Base-by-base conservation (phyloP, 2,888 invertebrate genomes). In the Pantelozetes paolii region DNA sequence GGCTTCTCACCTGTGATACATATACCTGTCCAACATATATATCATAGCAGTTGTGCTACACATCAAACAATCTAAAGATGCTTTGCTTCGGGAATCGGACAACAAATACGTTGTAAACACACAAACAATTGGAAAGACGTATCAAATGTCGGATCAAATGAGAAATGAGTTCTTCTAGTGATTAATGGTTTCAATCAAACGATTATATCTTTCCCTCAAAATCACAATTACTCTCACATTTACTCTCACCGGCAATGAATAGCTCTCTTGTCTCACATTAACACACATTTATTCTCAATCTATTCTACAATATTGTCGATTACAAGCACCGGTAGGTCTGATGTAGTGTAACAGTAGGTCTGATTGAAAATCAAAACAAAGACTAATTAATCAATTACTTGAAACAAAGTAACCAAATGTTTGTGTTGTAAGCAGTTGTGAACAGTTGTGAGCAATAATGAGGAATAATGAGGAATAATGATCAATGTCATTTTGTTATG, bases 1-100 rank as follows among this genome's bases (percentile, higher is more conserved):
- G 64, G 64, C n/a, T 45, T 71, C 50, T 42, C 71, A 50, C n/a
- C 40, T 71, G 18, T 45, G 13, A n/a, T 50, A 20, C 20, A n/a
- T 6, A 50, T 50, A 50, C 45, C 69, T 69, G 28, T 69, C 15
- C 23, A 40, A 40, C 15, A 42, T n/a, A 48, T n/a, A 48, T n/a
- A n/a, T n/a, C n/a, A n/a, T n/a, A n/a, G 1, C 11, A 45, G 9
- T 32, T 45, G n/a, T 9, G 36, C 8, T n/a, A 20, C 28, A 32
- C 36, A 28, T 13, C 67, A 67, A 54, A 54, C 26, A 54, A 54
- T 20, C 54, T 3, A 26, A 54, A 54, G 54, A 54, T 54, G 54
- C 54, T 54, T 18, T 54, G 54, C 54, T 59, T 15, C 15, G 2
- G 15, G 45, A 18, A 2, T 45, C 15, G 36, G 36, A 45, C 45